phyloP scores from a whole-genome alignment of 2,113 vertebrate species.

The Oreochromis niloticus region DNA sequence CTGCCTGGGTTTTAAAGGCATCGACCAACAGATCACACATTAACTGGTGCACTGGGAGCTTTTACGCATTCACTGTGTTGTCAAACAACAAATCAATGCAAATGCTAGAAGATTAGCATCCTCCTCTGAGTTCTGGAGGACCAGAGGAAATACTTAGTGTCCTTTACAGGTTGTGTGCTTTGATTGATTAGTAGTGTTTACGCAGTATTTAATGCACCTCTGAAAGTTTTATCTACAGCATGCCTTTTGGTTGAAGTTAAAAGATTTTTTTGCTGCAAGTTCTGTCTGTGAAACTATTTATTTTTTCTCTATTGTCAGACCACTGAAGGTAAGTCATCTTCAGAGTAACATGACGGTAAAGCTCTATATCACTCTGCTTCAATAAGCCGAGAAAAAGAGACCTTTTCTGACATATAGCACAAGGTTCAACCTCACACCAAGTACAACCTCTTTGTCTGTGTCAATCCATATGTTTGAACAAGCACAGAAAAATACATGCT shows the following conservation, averaged over 20 bases:
- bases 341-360: not conserved
- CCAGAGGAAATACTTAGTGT: not conserved
- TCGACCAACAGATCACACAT: not conserved
- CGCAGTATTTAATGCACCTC: not conserved
- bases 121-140: not conserved
- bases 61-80: not conserved
- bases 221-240: not conserved
- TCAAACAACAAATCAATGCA: not conserved
- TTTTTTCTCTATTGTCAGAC: not conserved
- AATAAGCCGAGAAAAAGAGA: not conserved
- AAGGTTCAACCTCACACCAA: constrained; percentile 10
- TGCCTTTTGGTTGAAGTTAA: not conserved
- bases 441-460: constrained; percentile 24
- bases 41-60: not conserved
- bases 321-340: not conserved
- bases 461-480: constrained; percentile 49
- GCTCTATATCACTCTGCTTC: not conserved
- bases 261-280: not conserved
- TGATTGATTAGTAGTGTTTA: not conserved
- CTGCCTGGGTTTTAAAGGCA: not conserved
- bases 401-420: constrained; percentile 43
- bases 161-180: not conserved
- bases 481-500: constrained; percentile 27
- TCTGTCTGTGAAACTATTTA: not conserved
- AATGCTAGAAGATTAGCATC: not conserved